Conservation (phyloP, 2,797 vertebrate species). For the Darevskia nairensis region DNA sequence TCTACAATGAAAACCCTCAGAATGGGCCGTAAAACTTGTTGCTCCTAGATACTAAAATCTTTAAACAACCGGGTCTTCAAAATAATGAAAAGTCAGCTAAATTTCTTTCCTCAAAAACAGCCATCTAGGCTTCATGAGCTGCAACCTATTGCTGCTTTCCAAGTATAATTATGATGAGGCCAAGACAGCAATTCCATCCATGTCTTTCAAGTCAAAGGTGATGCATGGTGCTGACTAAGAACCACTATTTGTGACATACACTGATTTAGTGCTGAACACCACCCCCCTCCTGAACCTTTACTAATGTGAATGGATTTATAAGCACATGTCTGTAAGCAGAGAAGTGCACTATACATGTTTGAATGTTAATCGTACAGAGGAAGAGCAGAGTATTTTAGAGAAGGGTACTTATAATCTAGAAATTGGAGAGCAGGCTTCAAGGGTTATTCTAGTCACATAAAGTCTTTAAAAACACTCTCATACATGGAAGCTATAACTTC, state of each 20-base stretch:
- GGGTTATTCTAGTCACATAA: conserved; percentile 48
- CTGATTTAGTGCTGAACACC: neutral
- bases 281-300: neutral
- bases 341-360: neutral
- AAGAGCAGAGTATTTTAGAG: conserved; percentile 4
- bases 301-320: neutral
- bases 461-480: conserved; percentile 50
- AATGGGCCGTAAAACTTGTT: conserved; percentile 28
- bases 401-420: conserved; percentile 16
- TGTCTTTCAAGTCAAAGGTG: neutral
- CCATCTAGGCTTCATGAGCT: conserved; percentile 32
- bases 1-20: conserved; percentile 13
- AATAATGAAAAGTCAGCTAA: conserved; percentile 9
- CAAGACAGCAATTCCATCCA: neutral
- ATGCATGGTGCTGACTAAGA: neutral
- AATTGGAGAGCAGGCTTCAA: neutral
- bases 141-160: neutral
- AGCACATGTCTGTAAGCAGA: too few species aligned
- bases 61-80: conserved; percentile 6
- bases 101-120: neutral
- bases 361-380: neutral
- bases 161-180: neutral
- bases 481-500: conserved; percentile 63
- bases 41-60: conserved; percentile 22
- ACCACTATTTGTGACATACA: neutral